A percentile compares a stretch with the other conserved stretches of the same genome.
These are phyloP conservation scores for Odontothrips loti DNA, from an alignment of 2,888 invertebrate species.

Conservation along the genomic window DNA sequence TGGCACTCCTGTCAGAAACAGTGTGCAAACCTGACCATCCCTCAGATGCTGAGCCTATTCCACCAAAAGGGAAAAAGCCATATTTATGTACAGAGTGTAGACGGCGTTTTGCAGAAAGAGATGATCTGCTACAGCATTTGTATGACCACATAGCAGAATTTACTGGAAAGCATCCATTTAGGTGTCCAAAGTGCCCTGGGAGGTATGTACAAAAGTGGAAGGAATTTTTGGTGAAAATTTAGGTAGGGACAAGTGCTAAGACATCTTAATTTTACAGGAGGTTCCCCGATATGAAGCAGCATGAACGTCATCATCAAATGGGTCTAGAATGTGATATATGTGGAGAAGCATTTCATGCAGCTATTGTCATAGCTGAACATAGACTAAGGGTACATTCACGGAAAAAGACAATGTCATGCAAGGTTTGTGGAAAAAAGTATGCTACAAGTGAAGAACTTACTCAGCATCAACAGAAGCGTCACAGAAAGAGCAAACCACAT, in stretches of 20 bases:
- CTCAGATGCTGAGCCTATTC: background rate
- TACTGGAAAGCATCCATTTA: background rate
- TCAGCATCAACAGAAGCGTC: background rate
- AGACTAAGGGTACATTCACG: background rate
- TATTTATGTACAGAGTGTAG: background rate
- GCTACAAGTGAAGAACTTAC: background rate
- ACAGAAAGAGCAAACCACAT: background rate
- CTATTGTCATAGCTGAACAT: background rate
- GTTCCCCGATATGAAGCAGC: background rate
- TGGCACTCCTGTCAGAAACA: no score
- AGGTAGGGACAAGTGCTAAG: background rate
- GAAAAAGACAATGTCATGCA: background rate
- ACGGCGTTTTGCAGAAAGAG: background rate
- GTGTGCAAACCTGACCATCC: no score
- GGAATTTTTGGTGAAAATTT: background rate
- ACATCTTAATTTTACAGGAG: background rate
- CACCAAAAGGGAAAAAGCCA: background rate
- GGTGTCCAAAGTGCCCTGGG: background rate
- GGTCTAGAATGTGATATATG: conserved; percentile 1
- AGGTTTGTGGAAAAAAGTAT: background rate
- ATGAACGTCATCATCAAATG: background rate
- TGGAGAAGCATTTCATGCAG: conserved; percentile 19
- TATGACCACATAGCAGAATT: background rate
- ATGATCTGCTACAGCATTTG: background rate
- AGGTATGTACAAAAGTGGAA: background rate